Evolutionary conservation across 2,113 vertebrate genomes (phyloP).

Genomic region (Chamaetylas fuelleborni): DNA sequence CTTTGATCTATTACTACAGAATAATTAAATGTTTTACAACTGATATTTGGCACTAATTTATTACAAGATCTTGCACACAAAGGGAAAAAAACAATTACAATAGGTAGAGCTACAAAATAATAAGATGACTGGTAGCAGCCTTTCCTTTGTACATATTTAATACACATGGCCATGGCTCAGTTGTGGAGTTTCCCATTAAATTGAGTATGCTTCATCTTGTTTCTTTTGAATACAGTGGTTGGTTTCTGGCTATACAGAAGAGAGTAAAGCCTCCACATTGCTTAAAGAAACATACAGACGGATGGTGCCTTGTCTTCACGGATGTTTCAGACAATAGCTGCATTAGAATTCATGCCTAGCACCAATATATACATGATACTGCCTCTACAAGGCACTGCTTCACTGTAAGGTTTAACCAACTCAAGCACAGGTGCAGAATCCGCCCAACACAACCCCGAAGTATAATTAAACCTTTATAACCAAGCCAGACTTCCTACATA

Average conservation of each 20-base stretch:
- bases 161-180: fast-evolving
- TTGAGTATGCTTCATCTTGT: not conserved
- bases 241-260: not conserved
- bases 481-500: not conserved
- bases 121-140: not conserved
- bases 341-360: too few relatives aligned
- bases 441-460: not conserved
- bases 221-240: not conserved
- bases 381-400: not conserved
- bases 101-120: not conserved
- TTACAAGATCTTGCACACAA: not conserved
- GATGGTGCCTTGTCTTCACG: not conserved
- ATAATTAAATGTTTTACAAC: not conserved
- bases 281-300: not conserved
- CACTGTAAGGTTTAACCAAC: not conserved
- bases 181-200: not conserved
- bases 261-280: not conserved
- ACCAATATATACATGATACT: fast-evolving
- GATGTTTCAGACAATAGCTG: not conserved
- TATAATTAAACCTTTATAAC: not conserved
- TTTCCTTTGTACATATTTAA: not conserved
- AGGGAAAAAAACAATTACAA: not conserved
- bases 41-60: not conserved
- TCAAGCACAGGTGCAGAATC: fast-evolving
- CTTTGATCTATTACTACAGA: not conserved